Conservation (phyloP, 2,797 vertebrate species). For the Eulemur coronatus region DNA sequence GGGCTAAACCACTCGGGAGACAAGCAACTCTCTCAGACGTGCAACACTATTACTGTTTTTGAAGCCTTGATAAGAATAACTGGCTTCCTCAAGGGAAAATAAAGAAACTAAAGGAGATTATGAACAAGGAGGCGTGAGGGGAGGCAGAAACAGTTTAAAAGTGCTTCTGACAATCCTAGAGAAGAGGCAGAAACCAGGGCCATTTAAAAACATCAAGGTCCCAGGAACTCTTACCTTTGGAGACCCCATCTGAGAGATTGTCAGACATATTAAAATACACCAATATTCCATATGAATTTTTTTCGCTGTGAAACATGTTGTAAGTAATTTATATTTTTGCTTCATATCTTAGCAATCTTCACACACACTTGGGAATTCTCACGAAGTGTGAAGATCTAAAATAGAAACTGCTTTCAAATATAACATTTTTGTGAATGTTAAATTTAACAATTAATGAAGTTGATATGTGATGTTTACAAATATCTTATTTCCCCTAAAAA, state of each 20-base stretch:
- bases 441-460: background rate
- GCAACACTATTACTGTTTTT: background rate
- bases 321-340: slow-evolving; percentile 13
- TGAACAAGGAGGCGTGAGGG: background rate
- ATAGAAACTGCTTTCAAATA: slow-evolving; percentile 44
- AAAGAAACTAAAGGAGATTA: background rate
- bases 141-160: background rate
- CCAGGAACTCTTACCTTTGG: background rate
- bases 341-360: slow-evolving; percentile 11
- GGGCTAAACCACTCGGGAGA: slow-evolving; percentile 15
- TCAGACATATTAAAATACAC: background rate
- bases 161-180: background rate
- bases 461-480: background rate
- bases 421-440: background rate
- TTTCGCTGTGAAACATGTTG: background rate
- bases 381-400: slow-evolving; percentile 14
- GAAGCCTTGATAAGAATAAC: background rate
- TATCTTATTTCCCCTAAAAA: background rate
- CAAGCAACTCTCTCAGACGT: background rate
- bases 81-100: background rate
- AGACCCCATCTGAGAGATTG: background rate
- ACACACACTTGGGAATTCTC: slow-evolving; percentile 1
- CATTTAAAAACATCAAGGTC: background rate
- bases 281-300: background rate
- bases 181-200: background rate